Evolutionary conservation across 2,797 vertebrate genomes (phyloP).

Genomic region (Phaenicophaeus curvirostris): DNA sequence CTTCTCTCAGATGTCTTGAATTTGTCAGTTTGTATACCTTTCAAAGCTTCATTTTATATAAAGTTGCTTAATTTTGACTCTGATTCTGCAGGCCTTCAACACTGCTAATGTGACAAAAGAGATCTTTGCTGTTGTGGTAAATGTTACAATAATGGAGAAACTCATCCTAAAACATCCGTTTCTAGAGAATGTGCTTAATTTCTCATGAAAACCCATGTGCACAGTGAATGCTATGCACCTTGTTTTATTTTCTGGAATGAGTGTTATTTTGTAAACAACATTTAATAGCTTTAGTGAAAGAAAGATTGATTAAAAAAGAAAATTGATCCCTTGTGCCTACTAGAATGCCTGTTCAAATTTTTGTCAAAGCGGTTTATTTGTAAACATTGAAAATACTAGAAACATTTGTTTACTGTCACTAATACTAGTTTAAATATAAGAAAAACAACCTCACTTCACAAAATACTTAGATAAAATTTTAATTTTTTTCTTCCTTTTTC

Average conservation of each 20-base stretch:
- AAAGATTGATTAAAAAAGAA: background rate
- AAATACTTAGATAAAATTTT: background rate
- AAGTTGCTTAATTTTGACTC: background rate
- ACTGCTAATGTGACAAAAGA: background rate
- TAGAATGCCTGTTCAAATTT: background rate
- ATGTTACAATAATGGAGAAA: background rate
- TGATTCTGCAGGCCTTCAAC: background rate
- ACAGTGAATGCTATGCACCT: background rate
- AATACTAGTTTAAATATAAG: background rate
- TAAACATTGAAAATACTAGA: background rate
- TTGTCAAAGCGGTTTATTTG: background rate
- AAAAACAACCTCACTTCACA: background rate
- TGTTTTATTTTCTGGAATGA: background rate
- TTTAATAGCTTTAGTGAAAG: background rate
- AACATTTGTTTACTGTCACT: background rate
- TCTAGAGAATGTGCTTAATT: background rate
- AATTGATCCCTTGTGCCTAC: background rate
- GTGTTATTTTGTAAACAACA: background rate
- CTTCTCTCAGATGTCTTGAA: background rate
- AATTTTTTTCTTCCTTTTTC: constrained; percentile 60
- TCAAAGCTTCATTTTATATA: background rate
- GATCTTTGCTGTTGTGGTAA: background rate
- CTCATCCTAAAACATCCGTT: background rate
- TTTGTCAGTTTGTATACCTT: background rate
- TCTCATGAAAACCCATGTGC: background rate